These are phyloP conservation scores for Hirtodrosophila cameraria DNA, from an alignment of 2,888 invertebrate species.

Conservation along the genomic window DNA sequence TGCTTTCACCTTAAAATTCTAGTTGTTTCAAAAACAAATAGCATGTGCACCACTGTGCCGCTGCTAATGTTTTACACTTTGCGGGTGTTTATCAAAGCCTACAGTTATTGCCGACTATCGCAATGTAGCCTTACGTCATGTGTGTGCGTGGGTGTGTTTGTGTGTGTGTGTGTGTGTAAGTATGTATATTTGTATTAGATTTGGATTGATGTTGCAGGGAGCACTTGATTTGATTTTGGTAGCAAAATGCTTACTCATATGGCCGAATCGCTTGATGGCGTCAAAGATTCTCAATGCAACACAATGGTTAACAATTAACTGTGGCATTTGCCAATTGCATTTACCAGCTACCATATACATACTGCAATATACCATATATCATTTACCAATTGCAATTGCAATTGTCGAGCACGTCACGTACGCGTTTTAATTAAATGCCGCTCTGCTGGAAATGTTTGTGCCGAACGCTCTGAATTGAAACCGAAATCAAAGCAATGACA, in stretches of 20 bases:
- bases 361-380: too few relatives aligned
- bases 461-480: conserved; percentile 29
- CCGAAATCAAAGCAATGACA: conserved; percentile 41
- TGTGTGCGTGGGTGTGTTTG: conserved; percentile 17
- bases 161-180: conserved; percentile 6
- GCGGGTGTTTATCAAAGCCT: conserved; percentile 75
- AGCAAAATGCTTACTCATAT: conserved; percentile 21
- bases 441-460: conserved; percentile 34
- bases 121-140: conserved; percentile 49
- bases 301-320: conserved; percentile 32
- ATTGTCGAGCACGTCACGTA: conserved; percentile 62
- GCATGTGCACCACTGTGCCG: conserved; percentile 55
- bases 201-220: conserved; percentile 45
- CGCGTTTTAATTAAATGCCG: conserved; percentile 70
- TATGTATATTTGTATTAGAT: not conserved
- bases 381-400: conserved; percentile 43
- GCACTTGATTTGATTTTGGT: conserved; percentile 48
- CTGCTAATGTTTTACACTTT: conserved; percentile 70
- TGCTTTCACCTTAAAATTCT: conserved; percentile 25
- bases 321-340: conserved; percentile 35
- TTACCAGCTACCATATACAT: too few relatives aligned
- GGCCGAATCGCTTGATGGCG: conserved; percentile 1
- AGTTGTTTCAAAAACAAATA: conserved; percentile 15
- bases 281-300: conserved; percentile 10
- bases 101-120: conserved; percentile 59